Conservation (phyloP, 2,113 vertebrate genomes). For the Typhlomys cinereus region DNA sequence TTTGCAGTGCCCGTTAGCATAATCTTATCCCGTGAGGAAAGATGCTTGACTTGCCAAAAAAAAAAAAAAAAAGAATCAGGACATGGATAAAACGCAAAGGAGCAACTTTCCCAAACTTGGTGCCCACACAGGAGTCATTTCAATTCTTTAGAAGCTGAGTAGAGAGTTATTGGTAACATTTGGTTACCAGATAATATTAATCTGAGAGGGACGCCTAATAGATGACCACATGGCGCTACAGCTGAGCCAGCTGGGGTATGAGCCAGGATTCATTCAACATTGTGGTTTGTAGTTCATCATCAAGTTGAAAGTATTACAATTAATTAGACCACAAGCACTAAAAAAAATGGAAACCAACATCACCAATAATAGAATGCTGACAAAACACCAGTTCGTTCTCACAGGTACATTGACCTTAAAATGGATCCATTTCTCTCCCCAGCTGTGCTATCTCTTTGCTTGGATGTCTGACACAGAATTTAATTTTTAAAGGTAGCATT, state of each 20-base stretch:
- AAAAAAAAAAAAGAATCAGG: too few relatives aligned
- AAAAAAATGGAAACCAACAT: conserved; percentile 22
- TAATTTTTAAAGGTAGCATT: conserved; percentile 37
- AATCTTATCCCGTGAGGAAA: conserved; percentile 85
- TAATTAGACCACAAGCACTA: conserved; percentile 54
- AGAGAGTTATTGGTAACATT: conserved; percentile 47
- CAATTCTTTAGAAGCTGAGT: conserved; percentile 65
- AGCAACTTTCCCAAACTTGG: conserved; percentile 50
- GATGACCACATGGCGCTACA: conserved; percentile 59
- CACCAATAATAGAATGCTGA: conserved; percentile 36
- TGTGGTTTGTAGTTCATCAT: conserved; percentile 61
- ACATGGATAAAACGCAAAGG: conserved; percentile 61
- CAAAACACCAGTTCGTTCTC: conserved; percentile 28
- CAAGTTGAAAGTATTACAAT: conserved; percentile 69
- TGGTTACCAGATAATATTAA: conserved; percentile 73
- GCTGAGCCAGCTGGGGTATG: conserved; percentile 27
- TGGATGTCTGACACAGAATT: not conserved
- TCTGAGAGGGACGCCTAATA: conserved; percentile 68
- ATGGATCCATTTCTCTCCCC: not conserved
- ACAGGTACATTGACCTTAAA: conserved; percentile 11
- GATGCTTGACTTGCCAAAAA: conserved; percentile 82
- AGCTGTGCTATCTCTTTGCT: not conserved
- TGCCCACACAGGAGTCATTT: conserved; percentile 48
- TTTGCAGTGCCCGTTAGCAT: conserved; percentile 85
- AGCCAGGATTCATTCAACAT: conserved; percentile 70